phyloP scores from a whole-genome alignment of 1,140 invertebrate genomes.

The Alviniconcha marisindica region DNA sequence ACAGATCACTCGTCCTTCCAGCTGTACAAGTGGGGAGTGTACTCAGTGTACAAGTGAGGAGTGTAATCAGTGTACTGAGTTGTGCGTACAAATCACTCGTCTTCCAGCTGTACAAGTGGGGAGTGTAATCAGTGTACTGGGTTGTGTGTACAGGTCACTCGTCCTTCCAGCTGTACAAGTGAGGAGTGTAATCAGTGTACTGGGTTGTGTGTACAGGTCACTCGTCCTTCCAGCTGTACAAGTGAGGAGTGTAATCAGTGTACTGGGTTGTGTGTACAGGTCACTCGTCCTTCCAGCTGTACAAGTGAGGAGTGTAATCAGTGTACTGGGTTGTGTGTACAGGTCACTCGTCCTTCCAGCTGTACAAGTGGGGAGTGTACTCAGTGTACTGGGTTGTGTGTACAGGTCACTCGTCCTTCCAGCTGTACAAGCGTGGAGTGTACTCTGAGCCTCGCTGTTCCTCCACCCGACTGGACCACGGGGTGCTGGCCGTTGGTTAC shows the following conservation, averaged over 20 bases:
- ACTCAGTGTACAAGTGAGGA: no score
- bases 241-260: conserved; percentile 90
- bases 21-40: no score
- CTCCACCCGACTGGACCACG: conserved; percentile 88
- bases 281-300: conserved; percentile 84
- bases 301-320: conserved; percentile 93
- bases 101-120: no score
- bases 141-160: conserved; percentile 93
- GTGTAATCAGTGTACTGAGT: conserved; percentile 89
- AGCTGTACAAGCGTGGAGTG: conserved; percentile 76
- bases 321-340: conserved; percentile 93
- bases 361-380: no score
- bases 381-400: no score
- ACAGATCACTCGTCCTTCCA: no score
- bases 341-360: conserved; percentile 84
- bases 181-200: conserved; percentile 88
- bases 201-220: conserved; percentile 94
- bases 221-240: conserved; percentile 85
- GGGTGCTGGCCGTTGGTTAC: conserved; percentile 91
- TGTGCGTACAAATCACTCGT: conserved; percentile 90
- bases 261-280: conserved; percentile 93
- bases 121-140: conserved; percentile 86
- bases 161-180: no score
- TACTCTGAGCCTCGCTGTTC: conserved; percentile 85
- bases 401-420: conserved; percentile 85